phyloP scores from a whole-genome alignment of 2,888 invertebrate species.

The Drepana falcataria region DNA sequence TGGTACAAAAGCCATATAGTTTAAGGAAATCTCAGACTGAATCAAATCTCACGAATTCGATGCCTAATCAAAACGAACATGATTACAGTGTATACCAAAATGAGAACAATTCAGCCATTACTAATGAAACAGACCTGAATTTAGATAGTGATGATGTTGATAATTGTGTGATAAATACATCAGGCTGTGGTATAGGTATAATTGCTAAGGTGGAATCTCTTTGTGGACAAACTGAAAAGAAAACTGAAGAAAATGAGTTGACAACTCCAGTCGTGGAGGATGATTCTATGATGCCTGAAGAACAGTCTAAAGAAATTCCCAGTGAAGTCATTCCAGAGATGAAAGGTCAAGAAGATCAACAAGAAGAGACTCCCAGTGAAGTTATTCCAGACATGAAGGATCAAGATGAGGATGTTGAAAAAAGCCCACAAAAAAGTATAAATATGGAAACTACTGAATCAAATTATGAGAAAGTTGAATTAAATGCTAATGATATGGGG shows the following conservation, averaged over 20 bases:
- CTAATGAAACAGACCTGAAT: conserved; percentile 1
- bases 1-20: conserved; percentile 32
- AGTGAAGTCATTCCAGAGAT: not conserved
- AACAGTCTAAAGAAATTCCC: not conserved
- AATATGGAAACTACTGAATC: not conserved
- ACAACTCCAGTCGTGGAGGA: conserved; percentile 12
- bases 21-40: conserved; percentile 40
- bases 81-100: conserved; percentile 31
- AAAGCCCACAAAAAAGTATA: not conserved
- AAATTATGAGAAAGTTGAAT: conserved; percentile 7
- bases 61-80: conserved; percentile 40
- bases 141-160: conserved; percentile 6
- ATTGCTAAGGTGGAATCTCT: conserved; percentile 29
- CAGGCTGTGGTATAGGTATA: conserved; percentile 19
- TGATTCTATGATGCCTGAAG: conserved; percentile 8
- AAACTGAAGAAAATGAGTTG: conserved; percentile 8
- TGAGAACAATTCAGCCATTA: conserved; percentile 1
- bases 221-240: conserved; percentile 10
- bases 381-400: no score
- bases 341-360: not conserved
- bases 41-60: conserved; percentile 29
- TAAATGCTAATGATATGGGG: conserved; percentile 1
- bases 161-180: conserved; percentile 8
- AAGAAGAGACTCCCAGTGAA: not conserved
- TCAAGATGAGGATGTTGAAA: not conserved